These are phyloP conservation scores for Mergus octosetaceus DNA, from an alignment of 2,797 vertebrate species.

Conservation along the genomic window DNA sequence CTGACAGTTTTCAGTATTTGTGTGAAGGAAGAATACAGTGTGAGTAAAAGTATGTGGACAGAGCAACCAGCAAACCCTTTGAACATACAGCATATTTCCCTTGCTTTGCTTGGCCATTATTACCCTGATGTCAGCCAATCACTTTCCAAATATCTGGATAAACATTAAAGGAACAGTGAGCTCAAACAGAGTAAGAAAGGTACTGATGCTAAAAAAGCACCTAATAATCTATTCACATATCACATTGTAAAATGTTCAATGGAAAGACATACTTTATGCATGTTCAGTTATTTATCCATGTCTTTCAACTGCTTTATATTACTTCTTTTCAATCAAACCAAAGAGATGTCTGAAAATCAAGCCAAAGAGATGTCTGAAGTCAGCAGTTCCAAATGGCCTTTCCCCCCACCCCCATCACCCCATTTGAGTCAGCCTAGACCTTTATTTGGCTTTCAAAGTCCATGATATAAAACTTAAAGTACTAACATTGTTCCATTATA, in stretches of 20 bases:
- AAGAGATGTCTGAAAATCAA: neutral
- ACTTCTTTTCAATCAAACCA: neutral
- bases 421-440: neutral
- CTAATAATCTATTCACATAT: neutral
- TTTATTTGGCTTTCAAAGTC: neutral
- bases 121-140: neutral
- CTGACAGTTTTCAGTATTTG: slow-evolving; percentile 10
- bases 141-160: neutral
- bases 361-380: neutral
- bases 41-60: neutral
- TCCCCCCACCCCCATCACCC: no score
- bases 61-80: neutral
- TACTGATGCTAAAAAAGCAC: neutral
- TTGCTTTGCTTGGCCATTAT: neutral
- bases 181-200: neutral
- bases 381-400: neutral
- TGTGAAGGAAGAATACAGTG: neutral
- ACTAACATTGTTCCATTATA: neutral
- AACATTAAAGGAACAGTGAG: neutral
- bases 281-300: neutral
- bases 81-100: neutral
- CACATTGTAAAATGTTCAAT: neutral
- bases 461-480: neutral
- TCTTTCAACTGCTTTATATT: neutral
- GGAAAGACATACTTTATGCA: neutral